Percentiles rank a stretch among this genome's conserved stretches.
These are phyloP conservation scores for Parnassius mnemosyne DNA, from an alignment of 2,888 invertebrate genomes.

Conservation along the genomic window DNA sequence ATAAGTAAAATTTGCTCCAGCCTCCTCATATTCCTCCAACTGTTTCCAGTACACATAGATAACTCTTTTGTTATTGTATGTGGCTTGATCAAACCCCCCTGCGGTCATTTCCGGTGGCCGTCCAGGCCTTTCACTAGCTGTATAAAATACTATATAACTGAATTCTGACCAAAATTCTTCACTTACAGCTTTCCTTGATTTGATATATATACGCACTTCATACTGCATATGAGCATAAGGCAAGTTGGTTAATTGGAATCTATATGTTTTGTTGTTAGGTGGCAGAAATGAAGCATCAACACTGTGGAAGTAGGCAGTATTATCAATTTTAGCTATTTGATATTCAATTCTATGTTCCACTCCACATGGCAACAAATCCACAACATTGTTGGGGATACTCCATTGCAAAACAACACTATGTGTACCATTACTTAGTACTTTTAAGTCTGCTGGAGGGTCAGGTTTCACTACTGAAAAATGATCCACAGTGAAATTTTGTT, in stretches of 20 bases:
- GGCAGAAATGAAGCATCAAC: slow-evolving; percentile 56
- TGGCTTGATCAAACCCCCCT: slow-evolving; percentile 86
- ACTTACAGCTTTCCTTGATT: slow-evolving; percentile 73
- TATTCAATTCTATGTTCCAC: slow-evolving; percentile 70
- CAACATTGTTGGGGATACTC: slow-evolving; percentile 59
- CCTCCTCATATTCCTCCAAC: slow-evolving; percentile 83
- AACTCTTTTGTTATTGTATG: slow-evolving; percentile 75
- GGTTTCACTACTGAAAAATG: slow-evolving; percentile 78
- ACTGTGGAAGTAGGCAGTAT: slow-evolving; percentile 63
- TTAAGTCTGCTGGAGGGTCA: slow-evolving; percentile 51
- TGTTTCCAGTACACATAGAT: slow-evolving; percentile 90
- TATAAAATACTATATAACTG: slow-evolving; percentile 81
- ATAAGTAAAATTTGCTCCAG: slow-evolving; percentile 88
- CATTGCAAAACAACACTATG: slow-evolving; percentile 65
- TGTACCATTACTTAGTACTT: slow-evolving; percentile 46
- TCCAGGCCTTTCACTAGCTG: slow-evolving; percentile 81
- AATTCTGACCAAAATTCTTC: slow-evolving; percentile 87
- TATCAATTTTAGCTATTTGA: slow-evolving; percentile 72
- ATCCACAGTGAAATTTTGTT: slow-evolving; percentile 77
- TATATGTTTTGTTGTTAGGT: slow-evolving; percentile 58
- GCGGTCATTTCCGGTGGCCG: slow-evolving; percentile 85
- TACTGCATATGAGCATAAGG: slow-evolving; percentile 85
- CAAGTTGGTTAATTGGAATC: slow-evolving; percentile 74
- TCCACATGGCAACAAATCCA: slow-evolving; percentile 54
- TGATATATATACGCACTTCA: slow-evolving; percentile 85